Conservation (phyloP, 2,797 vertebrate species). For the Myotis pilosus region DNA sequence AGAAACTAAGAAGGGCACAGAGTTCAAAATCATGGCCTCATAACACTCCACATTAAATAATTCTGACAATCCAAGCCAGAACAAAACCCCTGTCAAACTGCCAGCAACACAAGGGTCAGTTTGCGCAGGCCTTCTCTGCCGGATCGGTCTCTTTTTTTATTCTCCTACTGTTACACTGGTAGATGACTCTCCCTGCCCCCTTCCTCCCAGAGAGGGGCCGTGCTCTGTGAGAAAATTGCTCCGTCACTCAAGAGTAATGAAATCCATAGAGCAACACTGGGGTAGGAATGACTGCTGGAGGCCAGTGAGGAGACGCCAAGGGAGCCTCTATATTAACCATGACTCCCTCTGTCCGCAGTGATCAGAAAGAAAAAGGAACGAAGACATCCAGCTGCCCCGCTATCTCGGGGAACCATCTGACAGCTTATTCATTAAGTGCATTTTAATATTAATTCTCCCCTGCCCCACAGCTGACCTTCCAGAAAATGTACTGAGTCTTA, state of each 20-base stretch:
- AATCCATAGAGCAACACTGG: background rate
- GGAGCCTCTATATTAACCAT: background rate
- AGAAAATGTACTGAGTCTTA: slow-evolving; percentile 16
- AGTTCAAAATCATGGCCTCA: slow-evolving; percentile 13
- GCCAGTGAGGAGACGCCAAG: background rate
- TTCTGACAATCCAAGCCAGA: background rate
- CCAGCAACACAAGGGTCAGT: background rate
- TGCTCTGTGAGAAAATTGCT: slow-evolving; percentile 38
- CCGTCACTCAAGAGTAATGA: slow-evolving; percentile 57
- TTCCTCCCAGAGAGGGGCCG: background rate
- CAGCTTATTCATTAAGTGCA: slow-evolving; percentile 71
- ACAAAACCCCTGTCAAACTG: background rate
- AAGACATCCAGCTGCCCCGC: background rate
- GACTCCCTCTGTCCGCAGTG: background rate
- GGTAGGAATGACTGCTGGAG: slow-evolving; percentile 28
- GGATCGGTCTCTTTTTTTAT: background rate
- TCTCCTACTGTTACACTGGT: background rate
- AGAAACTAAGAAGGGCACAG: background rate
- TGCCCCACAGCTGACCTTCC: slow-evolving; percentile 63
- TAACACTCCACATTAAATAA: slow-evolving; percentile 1
- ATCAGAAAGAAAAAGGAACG: background rate
- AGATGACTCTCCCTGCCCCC: background rate
- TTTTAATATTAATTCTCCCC: slow-evolving; percentile 74
- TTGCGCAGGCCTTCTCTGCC: background rate
- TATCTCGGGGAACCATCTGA: slow-evolving; percentile 63